Evolutionary conservation across 2,113 vertebrate genomes (phyloP).

Genomic region (Cynopterus brachyotis): DNA sequence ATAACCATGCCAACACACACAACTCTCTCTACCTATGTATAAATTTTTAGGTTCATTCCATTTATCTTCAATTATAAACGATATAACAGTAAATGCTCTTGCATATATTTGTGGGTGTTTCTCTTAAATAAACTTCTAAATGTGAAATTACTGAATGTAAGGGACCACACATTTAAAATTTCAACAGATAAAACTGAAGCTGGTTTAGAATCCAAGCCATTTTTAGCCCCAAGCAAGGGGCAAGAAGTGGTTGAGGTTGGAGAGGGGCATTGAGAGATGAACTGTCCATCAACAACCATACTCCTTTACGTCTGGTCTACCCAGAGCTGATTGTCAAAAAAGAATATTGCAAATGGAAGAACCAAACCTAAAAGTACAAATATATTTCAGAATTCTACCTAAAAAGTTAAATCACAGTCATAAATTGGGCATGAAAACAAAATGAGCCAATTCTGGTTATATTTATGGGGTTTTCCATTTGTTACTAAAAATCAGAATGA

Average conservation of each 20-base stretch:
- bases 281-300: neutral
- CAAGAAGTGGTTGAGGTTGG: neutral
- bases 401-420: neutral
- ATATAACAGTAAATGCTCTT: neutral
- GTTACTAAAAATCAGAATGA: conserved; percentile 21
- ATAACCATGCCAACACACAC: neutral
- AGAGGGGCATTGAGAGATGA: neutral
- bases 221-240: neutral
- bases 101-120: neutral
- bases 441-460: neutral
- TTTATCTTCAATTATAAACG: neutral
- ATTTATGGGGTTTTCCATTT: neutral
- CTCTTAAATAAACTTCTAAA: neutral
- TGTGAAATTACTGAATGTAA: neutral
- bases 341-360: neutral
- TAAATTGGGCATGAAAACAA: conserved; percentile 17
- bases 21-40: neutral
- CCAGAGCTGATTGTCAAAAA: neutral
- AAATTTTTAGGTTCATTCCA: neutral
- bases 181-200: neutral
- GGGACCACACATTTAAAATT: neutral
- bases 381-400: neutral
- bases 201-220: neutral
- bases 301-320: neutral
- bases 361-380: neutral